Evolutionary conservation across 2,888 invertebrate genomes (phyloP).

Genomic region (Myopa tessellatipennis): DNA sequence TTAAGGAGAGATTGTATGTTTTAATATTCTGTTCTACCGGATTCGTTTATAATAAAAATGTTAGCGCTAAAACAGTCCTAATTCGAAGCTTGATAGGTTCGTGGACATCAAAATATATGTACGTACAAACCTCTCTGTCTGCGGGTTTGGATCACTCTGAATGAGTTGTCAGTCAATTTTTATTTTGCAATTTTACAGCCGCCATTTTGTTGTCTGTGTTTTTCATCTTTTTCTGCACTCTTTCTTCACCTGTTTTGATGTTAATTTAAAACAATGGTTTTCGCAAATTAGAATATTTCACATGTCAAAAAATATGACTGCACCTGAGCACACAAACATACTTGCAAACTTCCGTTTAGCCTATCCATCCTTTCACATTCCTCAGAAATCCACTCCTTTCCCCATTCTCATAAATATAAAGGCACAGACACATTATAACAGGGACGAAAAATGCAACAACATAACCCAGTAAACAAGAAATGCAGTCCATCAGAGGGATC

Average conservation of each 20-base stretch:
- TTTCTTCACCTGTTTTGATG: background rate
- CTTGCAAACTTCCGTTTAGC: background rate
- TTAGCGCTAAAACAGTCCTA: too few relatives aligned
- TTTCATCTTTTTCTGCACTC: background rate
- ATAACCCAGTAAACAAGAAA: background rate
- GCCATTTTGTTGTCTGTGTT: background rate
- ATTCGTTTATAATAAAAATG: too few relatives aligned
- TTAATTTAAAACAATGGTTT: conserved; percentile 26
- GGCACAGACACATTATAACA: background rate
- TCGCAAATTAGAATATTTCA: conserved; percentile 20
- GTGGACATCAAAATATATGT: too few relatives aligned
- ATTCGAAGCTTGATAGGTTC: too few relatives aligned
- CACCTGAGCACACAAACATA: background rate
- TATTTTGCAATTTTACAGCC: conserved; percentile 2
- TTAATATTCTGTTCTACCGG: too few relatives aligned
- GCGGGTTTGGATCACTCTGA: too few relatives aligned
- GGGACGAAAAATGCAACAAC: background rate
- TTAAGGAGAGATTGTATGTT: too few relatives aligned
- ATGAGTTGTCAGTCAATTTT: conserved; percentile 21
- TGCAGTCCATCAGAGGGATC: too few relatives aligned
- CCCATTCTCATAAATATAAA: background rate
- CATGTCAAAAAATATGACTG: conserved; percentile 24
- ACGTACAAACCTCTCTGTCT: too few relatives aligned
- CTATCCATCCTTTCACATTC: background rate
- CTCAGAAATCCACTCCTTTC: background rate